These are phyloP conservation scores for Ascaphus truei DNA, from an alignment of 2,113 vertebrate species.

Conservation along the genomic window DNA sequence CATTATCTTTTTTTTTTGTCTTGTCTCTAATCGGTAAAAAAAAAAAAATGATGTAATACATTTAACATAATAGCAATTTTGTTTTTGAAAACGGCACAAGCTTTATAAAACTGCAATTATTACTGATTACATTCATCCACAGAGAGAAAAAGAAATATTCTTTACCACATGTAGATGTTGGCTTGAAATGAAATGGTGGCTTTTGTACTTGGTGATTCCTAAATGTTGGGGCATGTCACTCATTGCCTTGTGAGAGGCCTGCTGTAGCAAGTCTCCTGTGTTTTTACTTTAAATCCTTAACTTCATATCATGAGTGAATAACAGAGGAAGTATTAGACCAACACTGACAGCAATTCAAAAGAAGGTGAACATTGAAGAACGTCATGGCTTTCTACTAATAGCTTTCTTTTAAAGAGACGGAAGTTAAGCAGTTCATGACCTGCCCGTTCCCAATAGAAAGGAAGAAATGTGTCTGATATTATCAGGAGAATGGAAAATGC, in stretches of 20 bases:
- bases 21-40: too few relatives aligned
- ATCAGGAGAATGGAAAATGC: neutral
- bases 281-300: neutral
- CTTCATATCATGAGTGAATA: neutral
- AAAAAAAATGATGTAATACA: too few relatives aligned
- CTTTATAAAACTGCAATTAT: too few relatives aligned
- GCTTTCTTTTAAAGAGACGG: constrained; percentile 19
- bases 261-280: neutral
- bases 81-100: too few relatives aligned
- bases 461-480: constrained; percentile 14
- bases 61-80: too few relatives aligned
- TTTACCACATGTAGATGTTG: too few relatives aligned
- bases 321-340: neutral
- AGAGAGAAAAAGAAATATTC: too few relatives aligned
- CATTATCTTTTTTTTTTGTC: too few relatives aligned
- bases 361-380: neutral
- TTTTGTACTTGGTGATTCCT: too few relatives aligned
- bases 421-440: neutral
- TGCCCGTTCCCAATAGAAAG: neutral
- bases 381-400: neutral
- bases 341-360: neutral
- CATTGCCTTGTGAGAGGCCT: neutral
- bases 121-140: too few relatives aligned
- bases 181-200: too few relatives aligned
- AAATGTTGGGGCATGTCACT: neutral